These are phyloP conservation scores for Cosmopolites sordidus DNA, from an alignment of 2,888 invertebrate genomes.

Conservation along the genomic window DNA sequence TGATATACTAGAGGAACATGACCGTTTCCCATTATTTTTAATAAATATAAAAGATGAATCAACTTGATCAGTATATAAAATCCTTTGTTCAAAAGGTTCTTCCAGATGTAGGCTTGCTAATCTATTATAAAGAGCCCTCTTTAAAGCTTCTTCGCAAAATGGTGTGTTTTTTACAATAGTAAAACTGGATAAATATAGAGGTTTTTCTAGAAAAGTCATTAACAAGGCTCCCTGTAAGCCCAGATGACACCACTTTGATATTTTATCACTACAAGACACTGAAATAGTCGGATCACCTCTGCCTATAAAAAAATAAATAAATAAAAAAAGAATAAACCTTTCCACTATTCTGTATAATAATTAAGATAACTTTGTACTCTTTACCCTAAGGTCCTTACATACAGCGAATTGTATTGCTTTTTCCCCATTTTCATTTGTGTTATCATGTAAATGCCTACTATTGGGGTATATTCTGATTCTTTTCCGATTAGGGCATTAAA, in stretches of 20 bases:
- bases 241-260: conserved; percentile 81
- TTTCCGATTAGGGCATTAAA: too few species aligned
- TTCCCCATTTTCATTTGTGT: too few species aligned
- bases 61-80: conserved; percentile 43
- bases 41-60: conserved; percentile 46
- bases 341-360: too few species aligned
- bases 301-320: conserved; percentile 42
- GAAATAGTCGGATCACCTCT: conserved; percentile 84
- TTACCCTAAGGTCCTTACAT: too few species aligned
- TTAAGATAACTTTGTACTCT: too few species aligned
- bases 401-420: too few species aligned
- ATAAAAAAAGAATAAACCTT: too few species aligned
- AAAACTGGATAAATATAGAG: conserved; percentile 67
- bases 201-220: conserved; percentile 59
- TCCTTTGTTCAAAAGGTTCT: conserved; percentile 33
- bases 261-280: conserved; percentile 92
- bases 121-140: conserved; percentile 51
- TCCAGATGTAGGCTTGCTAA: conserved; percentile 34
- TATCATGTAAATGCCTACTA: too few species aligned
- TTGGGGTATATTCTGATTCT: too few species aligned
- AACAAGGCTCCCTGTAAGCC: conserved; percentile 83
- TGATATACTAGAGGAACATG: conserved; percentile 59
- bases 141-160: conserved; percentile 53
- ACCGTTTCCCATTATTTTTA: conserved; percentile 46
- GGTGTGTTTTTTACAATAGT: conserved; percentile 66